phyloP scores from a whole-genome alignment of 2,797 vertebrate species.

The Pangasius djambal region DNA sequence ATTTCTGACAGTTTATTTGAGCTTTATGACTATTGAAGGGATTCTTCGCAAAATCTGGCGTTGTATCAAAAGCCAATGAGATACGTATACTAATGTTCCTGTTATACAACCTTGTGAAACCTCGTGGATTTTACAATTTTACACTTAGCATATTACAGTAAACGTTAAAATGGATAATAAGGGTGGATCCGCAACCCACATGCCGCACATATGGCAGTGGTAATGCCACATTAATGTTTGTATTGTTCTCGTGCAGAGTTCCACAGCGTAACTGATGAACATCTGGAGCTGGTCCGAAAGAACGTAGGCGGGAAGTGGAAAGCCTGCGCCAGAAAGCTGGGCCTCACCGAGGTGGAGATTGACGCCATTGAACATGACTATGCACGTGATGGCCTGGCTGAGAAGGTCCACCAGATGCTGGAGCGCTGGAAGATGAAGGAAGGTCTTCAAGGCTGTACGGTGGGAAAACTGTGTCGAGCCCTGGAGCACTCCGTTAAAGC shows the following conservation, averaged over 20 bases:
- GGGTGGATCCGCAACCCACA: background rate
- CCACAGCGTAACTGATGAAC: constrained; percentile 72
- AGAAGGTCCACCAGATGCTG: constrained; percentile 94
- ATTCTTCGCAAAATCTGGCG: too few species aligned
- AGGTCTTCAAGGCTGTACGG: constrained; percentile 83
- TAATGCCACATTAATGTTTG: background rate
- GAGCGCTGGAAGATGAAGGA: constrained; percentile 89
- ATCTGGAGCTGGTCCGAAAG: constrained; percentile 83
- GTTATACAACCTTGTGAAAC: background rate
- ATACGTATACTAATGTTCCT: background rate
- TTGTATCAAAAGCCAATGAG: background rate
- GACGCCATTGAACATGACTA: constrained; percentile 91
- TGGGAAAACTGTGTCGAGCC: constrained; percentile 85
- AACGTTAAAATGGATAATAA: background rate
- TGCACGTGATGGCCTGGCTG: constrained; percentile 85
- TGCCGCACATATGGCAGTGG: background rate
- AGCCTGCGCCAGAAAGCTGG: constrained; percentile 82
- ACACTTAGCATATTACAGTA: background rate
- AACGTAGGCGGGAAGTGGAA: constrained; percentile 89
- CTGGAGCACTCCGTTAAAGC: constrained; percentile 73
- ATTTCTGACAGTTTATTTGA: background rate
- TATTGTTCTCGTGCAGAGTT: constrained; percentile 61
- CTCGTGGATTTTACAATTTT: background rate
- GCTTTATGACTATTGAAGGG: too few species aligned
- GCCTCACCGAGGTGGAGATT: constrained; percentile 81